Percentiles rank a stretch among this genome's conserved stretches.
Evolutionary conservation across 2,797 vertebrate genomes (phyloP).

Genomic region (Amazona finschi): DNA sequence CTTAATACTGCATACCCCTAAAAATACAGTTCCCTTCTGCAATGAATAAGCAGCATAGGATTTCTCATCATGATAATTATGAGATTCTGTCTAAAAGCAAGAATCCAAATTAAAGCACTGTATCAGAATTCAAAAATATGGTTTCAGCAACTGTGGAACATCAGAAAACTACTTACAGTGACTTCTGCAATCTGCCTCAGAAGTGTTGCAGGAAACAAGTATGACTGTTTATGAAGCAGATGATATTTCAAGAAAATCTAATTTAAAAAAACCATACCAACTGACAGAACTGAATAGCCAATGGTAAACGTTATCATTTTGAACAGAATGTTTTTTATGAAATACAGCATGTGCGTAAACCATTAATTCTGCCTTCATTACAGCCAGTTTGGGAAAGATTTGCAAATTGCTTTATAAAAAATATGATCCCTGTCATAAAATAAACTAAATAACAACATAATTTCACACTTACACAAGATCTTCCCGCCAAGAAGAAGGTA

Average conservation of each 20-base stretch:
- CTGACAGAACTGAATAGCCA: slow-evolving; percentile 19
- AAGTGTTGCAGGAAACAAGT: not conserved
- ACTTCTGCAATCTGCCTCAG: not conserved
- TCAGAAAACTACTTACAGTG: not conserved
- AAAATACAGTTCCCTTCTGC: not conserved
- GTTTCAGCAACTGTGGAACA: not conserved
- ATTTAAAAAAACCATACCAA: not conserved
- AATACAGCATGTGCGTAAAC: not conserved
- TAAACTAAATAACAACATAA: not conserved
- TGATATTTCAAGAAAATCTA: slow-evolving; percentile 22
- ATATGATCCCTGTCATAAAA: not conserved
- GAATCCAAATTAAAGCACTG: not conserved
- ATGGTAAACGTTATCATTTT: not conserved
- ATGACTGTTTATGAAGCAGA: not conserved
- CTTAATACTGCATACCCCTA: not conserved
- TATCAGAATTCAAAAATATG: not conserved
- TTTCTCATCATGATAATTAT: not conserved
- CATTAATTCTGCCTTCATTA: slow-evolving; percentile 11
- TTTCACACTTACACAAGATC: not conserved
- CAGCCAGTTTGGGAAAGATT: not conserved
- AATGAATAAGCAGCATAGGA: not conserved
- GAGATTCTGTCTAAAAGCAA: not conserved
- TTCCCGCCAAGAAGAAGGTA: not conserved
- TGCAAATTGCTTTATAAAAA: not conserved
- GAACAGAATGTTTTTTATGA: slow-evolving; percentile 35